Evolutionary conservation across 2,113 vertebrate species (phyloP), one percentile per base, ranked within the genome.

Genomic region (Stegastes partitus): DNA sequence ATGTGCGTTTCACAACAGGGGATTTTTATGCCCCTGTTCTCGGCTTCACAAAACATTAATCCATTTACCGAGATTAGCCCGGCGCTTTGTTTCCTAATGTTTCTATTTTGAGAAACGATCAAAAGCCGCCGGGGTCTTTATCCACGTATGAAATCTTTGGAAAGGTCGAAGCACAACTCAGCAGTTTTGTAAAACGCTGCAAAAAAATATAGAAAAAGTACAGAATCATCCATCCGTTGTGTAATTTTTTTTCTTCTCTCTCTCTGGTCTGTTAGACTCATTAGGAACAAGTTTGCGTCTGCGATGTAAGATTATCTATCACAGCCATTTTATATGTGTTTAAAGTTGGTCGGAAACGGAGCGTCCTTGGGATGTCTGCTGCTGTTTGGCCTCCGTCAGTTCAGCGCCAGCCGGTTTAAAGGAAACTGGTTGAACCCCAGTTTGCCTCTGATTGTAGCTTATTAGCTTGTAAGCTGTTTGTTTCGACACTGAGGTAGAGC

Each of bases 31-130:
- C 65, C 22, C 39, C 64, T 67, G 37, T 77, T 86, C 49, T 71
- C 16, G 1, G 73, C 78, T 83, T 86, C 75, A 64, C 70, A 61
- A 81, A 73, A 77, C 67, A 73, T 47, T 73, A 80, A 87, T 87
- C 75, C 70, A 58, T 75, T 79, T 54, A 56, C 28, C 4, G 6
- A 86, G 78, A 87, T 86, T 71, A 84, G 59, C 37, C 16, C 16
- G 1, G 7, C 26, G 19, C 39, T 63, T n/a, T 25, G 58, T 81
- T 59, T 79, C 70, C 22, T 77, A 74, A 84, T 42, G 21, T 66
- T 89, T 86, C 83, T 89, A 81, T 88, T 90, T 81, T 69, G 51
- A 59, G 78, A 79, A n/a, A 47, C 0, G 3, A 76, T 84, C 31
- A 56, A 44, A 83, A 55, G 39, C 53, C 37, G 25, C 42, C 11